phyloP scores from a whole-genome alignment of 2,113 vertebrate genomes.

The Bubo scandiacus region DNA sequence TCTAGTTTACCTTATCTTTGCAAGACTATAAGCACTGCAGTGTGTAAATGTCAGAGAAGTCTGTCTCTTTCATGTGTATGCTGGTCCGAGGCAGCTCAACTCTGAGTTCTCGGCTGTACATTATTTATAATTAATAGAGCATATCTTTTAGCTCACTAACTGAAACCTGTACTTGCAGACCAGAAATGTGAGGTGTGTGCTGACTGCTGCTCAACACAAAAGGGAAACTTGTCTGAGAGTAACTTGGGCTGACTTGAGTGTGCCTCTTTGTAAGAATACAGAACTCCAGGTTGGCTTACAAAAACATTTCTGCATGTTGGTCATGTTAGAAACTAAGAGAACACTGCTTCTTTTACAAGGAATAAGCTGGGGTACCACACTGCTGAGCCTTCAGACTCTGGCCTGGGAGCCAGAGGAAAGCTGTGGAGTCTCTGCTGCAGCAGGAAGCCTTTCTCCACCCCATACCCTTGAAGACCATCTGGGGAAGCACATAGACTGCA shows the following conservation, averaged over 20 bases:
- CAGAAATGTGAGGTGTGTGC: background rate
- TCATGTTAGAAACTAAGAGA: background rate
- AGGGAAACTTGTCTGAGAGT: background rate
- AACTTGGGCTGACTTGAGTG: background rate
- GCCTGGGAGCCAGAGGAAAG: background rate
- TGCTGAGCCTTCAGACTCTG: background rate
- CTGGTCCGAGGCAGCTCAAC: background rate
- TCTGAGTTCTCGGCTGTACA: background rate
- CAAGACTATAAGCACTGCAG: background rate
- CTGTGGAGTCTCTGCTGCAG: background rate
- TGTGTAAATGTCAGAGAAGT: background rate
- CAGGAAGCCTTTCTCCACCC: background rate
- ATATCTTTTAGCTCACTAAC: background rate
- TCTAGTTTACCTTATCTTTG: fast-evolving
- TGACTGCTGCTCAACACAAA: background rate
- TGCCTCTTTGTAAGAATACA: background rate
- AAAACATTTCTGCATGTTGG: fast-evolving
- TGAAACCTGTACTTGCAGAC: background rate
- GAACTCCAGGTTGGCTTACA: background rate
- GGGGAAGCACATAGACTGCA: background rate
- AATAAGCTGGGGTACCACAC: background rate
- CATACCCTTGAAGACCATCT: background rate
- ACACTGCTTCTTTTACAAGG: background rate
- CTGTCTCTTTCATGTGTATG: background rate
- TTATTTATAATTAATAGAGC: background rate